Base-by-base conservation (phyloP, 2,113 vertebrate genomes). In the Gymnocephalus cernua region DNA sequence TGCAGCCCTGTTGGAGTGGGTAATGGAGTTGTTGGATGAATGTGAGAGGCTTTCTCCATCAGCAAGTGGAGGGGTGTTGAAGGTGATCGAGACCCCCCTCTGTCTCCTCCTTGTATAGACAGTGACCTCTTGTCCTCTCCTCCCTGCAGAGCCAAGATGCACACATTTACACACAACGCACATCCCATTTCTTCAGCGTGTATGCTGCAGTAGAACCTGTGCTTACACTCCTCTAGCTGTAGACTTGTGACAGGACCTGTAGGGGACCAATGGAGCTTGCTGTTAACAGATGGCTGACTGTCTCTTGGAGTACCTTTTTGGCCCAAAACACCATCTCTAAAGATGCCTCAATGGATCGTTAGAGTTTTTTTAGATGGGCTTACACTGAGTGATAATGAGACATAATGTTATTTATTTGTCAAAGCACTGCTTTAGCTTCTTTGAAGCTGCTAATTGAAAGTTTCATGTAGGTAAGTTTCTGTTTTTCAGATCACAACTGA, bases 21-120 rank as follows among this genome's bases (percentile, higher is more conserved):
- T 92, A 92, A 93, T 95, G 87, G 91, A 91, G 85, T 90, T 85
- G 83, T 87, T n/a, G 72, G 80, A 89, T 82, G 77, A 86, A 89
- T 82, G 87, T 25, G 44, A 84, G 82, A 80, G 77, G 78, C 80
- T 88, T 67, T 84, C 77, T 83, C 82, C 74, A 78, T 83, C 87
- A 87, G 85, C 53, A 66, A 47, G 74, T 57, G 56, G 83, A 86
- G 80, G 81, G 69, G 59, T 54, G 74, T 71, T 67, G 79, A 82
- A 88, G 86, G 88, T 87, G 91, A 93, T 89, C 83, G 86, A 92
- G 89, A 87, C 91, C 86, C 85, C 76, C 64, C 50, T 86, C 89
- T 79, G 75, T 86, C 67, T 64, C 41, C 80, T 80, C 74, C 69
- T 73, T 57, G 82, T 77, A 83, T 79, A 83, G 82, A 85, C 76